These are phyloP conservation scores for Creontiades dilutus DNA, from an alignment of 2,888 invertebrate species.

Conservation along the genomic window DNA sequence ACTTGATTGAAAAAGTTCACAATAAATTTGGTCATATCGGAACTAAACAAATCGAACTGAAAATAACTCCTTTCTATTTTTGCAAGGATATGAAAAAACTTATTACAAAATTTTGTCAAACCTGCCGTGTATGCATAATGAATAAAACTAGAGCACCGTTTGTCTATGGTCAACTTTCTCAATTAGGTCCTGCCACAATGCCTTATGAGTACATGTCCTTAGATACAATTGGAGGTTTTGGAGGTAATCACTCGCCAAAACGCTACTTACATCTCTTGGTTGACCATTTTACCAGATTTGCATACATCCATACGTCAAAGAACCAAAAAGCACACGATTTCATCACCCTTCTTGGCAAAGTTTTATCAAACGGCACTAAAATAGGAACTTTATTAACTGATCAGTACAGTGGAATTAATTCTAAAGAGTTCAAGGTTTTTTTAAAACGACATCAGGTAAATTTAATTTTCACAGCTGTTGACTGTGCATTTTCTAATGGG, in stretches of 20 bases:
- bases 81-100: slow-evolving; percentile 57
- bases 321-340: slow-evolving; percentile 76
- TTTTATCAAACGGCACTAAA: slow-evolving; percentile 63
- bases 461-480: slow-evolving; percentile 37
- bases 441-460: slow-evolving; percentile 45
- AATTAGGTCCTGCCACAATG: slow-evolving; percentile 76
- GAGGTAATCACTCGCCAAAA: slow-evolving; percentile 76
- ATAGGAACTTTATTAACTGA: slow-evolving; percentile 46
- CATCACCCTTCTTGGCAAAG: slow-evolving; percentile 69
- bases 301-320: slow-evolving; percentile 76
- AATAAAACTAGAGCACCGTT: slow-evolving; percentile 54
- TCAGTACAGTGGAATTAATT: slow-evolving; percentile 58
- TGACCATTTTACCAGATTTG: slow-evolving; percentile 75
- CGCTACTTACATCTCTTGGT: slow-evolving; percentile 76
- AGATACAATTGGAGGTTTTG: slow-evolving; percentile 77
- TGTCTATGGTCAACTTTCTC: slow-evolving; percentile 56
- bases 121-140: slow-evolving; percentile 65
- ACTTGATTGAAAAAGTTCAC: slow-evolving; percentile 69
- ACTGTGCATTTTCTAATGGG: slow-evolving; percentile 52
- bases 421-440: slow-evolving; percentile 28
- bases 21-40: slow-evolving; percentile 70
- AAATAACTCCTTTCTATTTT: slow-evolving; percentile 67
- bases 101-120: slow-evolving; percentile 58
- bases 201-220: slow-evolving; percentile 77
- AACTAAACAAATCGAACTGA: slow-evolving; percentile 46